Conservation (phyloP, 2,113 vertebrate genomes). For the Cololabis saira region DNA sequence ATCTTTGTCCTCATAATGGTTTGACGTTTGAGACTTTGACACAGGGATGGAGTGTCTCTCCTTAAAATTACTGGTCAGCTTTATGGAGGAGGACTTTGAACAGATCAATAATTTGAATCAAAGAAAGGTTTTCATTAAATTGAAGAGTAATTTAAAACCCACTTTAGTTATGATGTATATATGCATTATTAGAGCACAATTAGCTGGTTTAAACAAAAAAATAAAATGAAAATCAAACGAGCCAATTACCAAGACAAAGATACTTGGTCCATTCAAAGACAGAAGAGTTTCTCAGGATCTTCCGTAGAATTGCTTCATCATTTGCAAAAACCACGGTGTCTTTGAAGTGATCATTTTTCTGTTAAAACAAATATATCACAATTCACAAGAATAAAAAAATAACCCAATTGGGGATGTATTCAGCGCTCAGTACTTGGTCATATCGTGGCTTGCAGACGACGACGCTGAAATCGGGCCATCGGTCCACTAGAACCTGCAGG, state of each 20-base stretch:
- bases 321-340: constrained; percentile 50
- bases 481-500: constrained; percentile 61
- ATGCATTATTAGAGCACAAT: too few relatives aligned
- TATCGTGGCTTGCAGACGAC: constrained; percentile 49
- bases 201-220: background rate
- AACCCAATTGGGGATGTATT: background rate
- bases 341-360: constrained; percentile 67
- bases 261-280: constrained; percentile 56
- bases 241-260: constrained; percentile 61
- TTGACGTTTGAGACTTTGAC: background rate
- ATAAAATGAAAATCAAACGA: background rate
- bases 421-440: constrained; percentile 39
- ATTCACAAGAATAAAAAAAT: background rate
- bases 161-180: too few relatives aligned
- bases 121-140: background rate
- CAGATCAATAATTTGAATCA: background rate
- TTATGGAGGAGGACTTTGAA: constrained; percentile 23
- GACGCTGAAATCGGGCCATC: constrained; percentile 70
- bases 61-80: too few relatives aligned
- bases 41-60: too few relatives aligned
- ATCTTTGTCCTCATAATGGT: background rate
- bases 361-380: background rate
- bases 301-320: constrained; percentile 44
- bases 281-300: constrained; percentile 38
- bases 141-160: too few relatives aligned